phyloP scores from a whole-genome alignment of 2,888 invertebrate genomes.

The Torymus auratus region DNA sequence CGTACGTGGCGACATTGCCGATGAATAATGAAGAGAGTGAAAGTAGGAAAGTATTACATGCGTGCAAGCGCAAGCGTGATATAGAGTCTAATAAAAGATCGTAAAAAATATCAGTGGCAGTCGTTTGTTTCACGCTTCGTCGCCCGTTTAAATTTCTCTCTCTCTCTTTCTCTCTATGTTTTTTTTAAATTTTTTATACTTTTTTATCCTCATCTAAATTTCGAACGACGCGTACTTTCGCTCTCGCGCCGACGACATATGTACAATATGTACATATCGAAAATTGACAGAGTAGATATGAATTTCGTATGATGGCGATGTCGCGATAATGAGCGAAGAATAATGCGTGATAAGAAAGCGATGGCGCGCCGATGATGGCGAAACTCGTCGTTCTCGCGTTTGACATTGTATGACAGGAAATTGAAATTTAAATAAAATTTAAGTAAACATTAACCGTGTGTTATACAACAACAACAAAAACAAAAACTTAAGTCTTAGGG shows the following conservation, averaged over 20 bases:
- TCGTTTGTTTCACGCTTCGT: constrained; percentile 51
- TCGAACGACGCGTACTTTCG: constrained; percentile 25
- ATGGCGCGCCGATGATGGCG: not conserved
- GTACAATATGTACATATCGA: constrained; percentile 32
- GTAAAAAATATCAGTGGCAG: constrained; percentile 57
- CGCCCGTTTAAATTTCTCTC: constrained; percentile 16
- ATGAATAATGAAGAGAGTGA: constrained; percentile 1
- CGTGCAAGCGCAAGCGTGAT: constrained; percentile 53
- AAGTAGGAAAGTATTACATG: constrained; percentile 39
- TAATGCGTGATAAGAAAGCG: constrained; percentile 9
- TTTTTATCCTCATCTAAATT: constrained; percentile 37
- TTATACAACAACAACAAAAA: too few species aligned
- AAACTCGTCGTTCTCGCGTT: too few species aligned
- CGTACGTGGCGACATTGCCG: not conserved
- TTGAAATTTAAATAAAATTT: too few species aligned
- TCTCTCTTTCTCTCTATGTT: constrained; percentile 13
- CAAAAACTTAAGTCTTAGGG: not conserved
- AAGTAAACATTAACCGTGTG: too few species aligned
- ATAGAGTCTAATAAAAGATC: constrained; percentile 47
- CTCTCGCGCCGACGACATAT: constrained; percentile 30
- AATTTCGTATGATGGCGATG: constrained; percentile 25
- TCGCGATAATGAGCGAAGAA: constrained; percentile 5
- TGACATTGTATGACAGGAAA: too few species aligned
- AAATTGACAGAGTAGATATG: constrained; percentile 59
- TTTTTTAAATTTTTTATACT: constrained; percentile 6